phyloP scores from a whole-genome alignment of 2,888 invertebrate species.

The Rhopalosiphum nymphaeae region DNA sequence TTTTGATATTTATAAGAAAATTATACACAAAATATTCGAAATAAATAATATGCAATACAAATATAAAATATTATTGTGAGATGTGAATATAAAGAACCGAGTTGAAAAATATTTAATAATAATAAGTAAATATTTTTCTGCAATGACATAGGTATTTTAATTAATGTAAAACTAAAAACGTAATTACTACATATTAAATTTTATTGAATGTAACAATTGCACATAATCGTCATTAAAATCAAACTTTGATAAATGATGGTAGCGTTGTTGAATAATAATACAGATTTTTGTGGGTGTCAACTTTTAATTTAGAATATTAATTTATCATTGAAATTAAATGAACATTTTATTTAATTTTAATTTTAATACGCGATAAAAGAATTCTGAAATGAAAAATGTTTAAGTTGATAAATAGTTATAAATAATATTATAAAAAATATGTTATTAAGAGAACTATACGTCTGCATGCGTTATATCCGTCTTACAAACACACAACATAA shows the following conservation, averaged over 20 bases:
- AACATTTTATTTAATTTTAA: conserved; percentile 8
- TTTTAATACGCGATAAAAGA: neutral
- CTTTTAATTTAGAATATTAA: conserved; percentile 41
- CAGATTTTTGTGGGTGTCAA: conserved; percentile 4
- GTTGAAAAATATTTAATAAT: neutral
- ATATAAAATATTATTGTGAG: neutral
- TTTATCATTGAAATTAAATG: conserved; percentile 15
- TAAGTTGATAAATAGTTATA: conserved; percentile 8
- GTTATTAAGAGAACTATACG: neutral
- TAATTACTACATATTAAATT: neutral
- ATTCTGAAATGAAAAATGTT: neutral
- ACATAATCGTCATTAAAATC: conserved; percentile 32
- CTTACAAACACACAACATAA: neutral
- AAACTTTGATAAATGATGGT: conserved; percentile 39
- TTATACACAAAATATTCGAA: neutral
- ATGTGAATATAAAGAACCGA: neutral
- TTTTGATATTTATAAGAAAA: neutral
- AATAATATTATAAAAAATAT: neutral
- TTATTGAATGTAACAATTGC: conserved; percentile 18
- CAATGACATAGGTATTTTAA: neutral
- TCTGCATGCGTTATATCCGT: no score
- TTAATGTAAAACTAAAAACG: conserved; percentile 1
- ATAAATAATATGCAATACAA: neutral
- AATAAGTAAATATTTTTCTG: neutral
- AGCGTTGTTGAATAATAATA: conserved; percentile 19